Base-by-base conservation (phyloP, 2,797 vertebrate species). In the Cheirogaleus major region DNA sequence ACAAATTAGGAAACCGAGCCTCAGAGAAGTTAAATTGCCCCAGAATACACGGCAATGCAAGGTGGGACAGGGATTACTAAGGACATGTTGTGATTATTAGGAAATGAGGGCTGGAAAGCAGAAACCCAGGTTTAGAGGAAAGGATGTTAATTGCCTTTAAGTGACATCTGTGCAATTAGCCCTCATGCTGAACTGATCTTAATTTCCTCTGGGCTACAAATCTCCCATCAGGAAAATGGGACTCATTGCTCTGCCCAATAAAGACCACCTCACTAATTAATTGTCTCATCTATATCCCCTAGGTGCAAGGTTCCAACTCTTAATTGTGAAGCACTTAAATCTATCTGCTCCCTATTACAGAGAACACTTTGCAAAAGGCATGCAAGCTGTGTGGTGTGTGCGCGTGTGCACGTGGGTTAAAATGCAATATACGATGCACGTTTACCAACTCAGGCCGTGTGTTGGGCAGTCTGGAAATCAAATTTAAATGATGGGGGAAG, bases 201-300 rank as follows among this genome's bases (percentile, higher is more conserved):
- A 93, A 96, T 95, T 97, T 97, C 92, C 95, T 97, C 88, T 78
- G 43, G 81, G 89, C 91, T 70, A 76, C 35, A 79, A 76, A 96
- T 95, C 75, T 96, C 86, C 87, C 73, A 73, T 95, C 95, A 81
- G 82, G 69, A 96, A 97, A 97, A 96, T 83, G 35, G 78, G 89
- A 67, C 82, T 94, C 67, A 43, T 38, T 85, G 72, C 94, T 95
- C 57, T 30, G 23, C 55, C 90, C 81, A 73, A 27, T 89, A 96
- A 94, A 96, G 90, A 83, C 55, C 5, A 17, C 55, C 50, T 83
- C n/a, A 11, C 83, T 97, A 95, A 93, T 96, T 95, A 95, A 95
- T 52, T 95, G 89, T 86, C 69, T 80, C 50, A 20, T 89, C 63
- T 72, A 32, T 72, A 67, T 57, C 35, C 87, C 41, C 32, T 57